Evolutionary conservation across 1,140 invertebrate genomes (phyloP), one percentile per base, ranked within the genome.

Genomic region (Wiebesia pumilae): DNA sequence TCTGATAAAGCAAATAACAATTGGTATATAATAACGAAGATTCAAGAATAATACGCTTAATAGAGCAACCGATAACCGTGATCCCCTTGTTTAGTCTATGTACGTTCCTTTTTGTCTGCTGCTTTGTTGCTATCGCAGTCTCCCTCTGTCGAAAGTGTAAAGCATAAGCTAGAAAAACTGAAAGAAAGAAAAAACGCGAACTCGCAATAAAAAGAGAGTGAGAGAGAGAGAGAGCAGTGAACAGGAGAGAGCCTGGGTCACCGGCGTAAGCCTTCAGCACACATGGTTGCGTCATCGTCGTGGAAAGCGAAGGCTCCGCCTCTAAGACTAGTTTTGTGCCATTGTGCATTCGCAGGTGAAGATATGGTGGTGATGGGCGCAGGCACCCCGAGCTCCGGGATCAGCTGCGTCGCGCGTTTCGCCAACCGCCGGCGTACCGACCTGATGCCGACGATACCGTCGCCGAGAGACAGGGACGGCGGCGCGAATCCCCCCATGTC

Each of bases 361-460:
- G 95, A 93, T 93, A 95, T 91, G 94, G 94, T 92, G 33, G 47
- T 21, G 33, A 27, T 40, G 47, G 47, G 21, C 43, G 67, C 67
- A n/a, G 78, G 77, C n/a, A 62, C 62, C 19, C 78, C 77, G n/a
- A 54, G 47, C 51, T 62, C 51, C 73, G 54, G 54, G n/a, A n/a
- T 21, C 65, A 12, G 43, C 35, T 47, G 79, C 79, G 65, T 69
- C 35, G 67, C 77, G 65, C 86, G 86, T n/a, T 77, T 43, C 90
- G 96, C 97, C 93, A 97, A 96, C 88, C 96, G 97, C 88, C 95
- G 97, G 88, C 96, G 97, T 92, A 98, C 97, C 84, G 97, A 98
- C 94, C 94, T 98, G 92, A 97, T 97, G 94, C 97, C 97, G 86
- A 98, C 97, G 88, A 96, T 98, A 93, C 97, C 97, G 83, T 96